phyloP scores from a whole-genome alignment of 1,140 invertebrate species.

The Tetramorium simillimum region DNA sequence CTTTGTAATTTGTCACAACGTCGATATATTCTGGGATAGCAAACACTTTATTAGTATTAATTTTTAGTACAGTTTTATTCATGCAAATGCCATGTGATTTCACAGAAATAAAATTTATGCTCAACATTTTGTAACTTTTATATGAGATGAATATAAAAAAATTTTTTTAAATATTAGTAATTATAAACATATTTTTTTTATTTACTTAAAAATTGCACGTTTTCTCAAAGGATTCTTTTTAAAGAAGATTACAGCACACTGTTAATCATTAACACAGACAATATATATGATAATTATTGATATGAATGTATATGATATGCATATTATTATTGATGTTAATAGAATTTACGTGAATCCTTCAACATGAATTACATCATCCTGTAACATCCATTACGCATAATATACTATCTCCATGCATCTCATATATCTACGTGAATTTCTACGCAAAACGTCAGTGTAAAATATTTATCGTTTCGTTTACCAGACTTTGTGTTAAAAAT shows the following conservation, averaged over 20 bases:
- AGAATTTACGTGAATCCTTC: slow-evolving; percentile 14
- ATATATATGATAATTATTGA: not conserved
- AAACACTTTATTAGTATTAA: not conserved
- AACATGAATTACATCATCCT: slow-evolving; percentile 21
- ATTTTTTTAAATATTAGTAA: not conserved
- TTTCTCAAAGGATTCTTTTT: not conserved
- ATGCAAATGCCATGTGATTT: not conserved
- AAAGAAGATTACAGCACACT: not conserved
- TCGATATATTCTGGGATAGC: not conserved
- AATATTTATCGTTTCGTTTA: slow-evolving; percentile 5
- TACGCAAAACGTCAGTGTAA: not conserved
- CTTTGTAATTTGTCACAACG: not conserved
- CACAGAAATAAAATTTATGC: not conserved
- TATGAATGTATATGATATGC: not conserved
- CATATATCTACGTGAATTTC: slow-evolving; percentile 1
- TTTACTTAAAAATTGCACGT: not conserved
- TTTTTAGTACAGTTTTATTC: not conserved
- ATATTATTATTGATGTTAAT: not conserved
- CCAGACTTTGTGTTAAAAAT: not conserved
- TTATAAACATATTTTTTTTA: not conserved
- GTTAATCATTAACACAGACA: not conserved
- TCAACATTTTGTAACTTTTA: not conserved
- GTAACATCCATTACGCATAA: slow-evolving; percentile 21
- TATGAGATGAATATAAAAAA: not conserved
- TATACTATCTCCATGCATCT: not conserved